These are phyloP conservation scores for Microcebus ravelobensis DNA, from an alignment of 2,113 vertebrate species.

Conservation along the genomic window DNA sequence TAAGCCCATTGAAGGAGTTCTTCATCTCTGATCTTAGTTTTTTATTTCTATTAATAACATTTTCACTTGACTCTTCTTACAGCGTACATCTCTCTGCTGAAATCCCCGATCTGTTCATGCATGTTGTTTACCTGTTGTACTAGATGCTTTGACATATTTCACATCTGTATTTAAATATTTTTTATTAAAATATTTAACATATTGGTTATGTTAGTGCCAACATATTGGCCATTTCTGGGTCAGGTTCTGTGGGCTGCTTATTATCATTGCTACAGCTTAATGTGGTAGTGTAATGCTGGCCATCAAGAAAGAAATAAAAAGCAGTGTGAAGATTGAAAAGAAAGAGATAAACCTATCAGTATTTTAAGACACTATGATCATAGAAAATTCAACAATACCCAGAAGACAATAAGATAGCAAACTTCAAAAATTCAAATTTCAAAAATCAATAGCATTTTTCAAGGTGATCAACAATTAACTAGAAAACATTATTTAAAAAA, in stretches of 20 bases:
- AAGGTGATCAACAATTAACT: background rate
- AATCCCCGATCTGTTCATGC: background rate
- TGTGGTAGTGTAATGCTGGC: background rate
- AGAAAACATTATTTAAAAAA: background rate
- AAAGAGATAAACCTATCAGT: background rate
- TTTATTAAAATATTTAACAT: background rate
- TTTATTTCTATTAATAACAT: background rate
- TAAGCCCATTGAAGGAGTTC: background rate
- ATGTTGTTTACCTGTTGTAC: background rate
- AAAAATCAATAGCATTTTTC: background rate
- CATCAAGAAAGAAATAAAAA: background rate
- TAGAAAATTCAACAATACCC: background rate
- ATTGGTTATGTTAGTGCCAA: background rate
- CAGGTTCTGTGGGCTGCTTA: background rate
- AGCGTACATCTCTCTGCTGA: background rate
- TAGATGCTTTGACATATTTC: conserved; percentile 19
- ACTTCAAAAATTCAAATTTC: background rate
- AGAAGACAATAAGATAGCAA: background rate
- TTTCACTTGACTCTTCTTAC: background rate
- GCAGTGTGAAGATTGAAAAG: background rate
- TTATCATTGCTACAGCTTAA: background rate
- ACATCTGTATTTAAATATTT: conserved; percentile 14
- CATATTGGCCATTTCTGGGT: background rate
- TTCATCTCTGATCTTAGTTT: background rate
- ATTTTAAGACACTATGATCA: background rate